phyloP scores from a whole-genome alignment of 2,888 invertebrate genomes.

The Cosmia trapezina region DNA sequence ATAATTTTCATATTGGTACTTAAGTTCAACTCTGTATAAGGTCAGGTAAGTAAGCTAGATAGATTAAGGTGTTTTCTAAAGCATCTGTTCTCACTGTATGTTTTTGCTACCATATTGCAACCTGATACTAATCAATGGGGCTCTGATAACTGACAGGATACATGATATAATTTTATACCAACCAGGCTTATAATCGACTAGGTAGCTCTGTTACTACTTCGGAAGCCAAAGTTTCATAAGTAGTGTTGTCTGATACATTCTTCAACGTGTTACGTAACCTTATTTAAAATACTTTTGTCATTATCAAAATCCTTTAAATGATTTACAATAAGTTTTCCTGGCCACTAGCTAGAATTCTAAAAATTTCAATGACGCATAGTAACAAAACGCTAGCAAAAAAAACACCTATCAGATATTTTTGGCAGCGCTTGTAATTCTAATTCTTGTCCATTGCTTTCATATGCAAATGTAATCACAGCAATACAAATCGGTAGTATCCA shows the following conservation, averaged over 20 bases:
- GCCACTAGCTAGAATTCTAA: background rate
- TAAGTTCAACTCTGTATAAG: background rate
- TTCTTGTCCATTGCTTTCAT: constrained; percentile 16
- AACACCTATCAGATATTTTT: constrained; percentile 40
- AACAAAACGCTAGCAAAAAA: constrained; percentile 16
- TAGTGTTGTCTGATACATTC: background rate
- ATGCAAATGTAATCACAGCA: constrained; percentile 5
- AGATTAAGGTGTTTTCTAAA: background rate
- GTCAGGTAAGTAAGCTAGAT: background rate
- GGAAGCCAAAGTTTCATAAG: background rate
- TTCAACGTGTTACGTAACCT: background rate
- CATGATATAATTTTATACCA: background rate
- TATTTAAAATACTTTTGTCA: background rate
- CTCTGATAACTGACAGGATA: background rate
- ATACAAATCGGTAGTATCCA: background rate
- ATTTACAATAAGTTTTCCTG: background rate
- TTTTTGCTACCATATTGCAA: background rate
- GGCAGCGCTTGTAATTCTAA: constrained; percentile 17
- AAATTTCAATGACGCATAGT: constrained; percentile 39
- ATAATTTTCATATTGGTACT: constrained; percentile 23
- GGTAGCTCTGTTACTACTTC: background rate
- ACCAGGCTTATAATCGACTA: too few species aligned
- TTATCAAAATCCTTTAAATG: background rate
- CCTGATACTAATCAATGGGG: background rate
- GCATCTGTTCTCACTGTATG: background rate